Evolutionary conservation across 1,140 invertebrate species (phyloP).

Genomic region (Drosophila mauritiana): DNA sequence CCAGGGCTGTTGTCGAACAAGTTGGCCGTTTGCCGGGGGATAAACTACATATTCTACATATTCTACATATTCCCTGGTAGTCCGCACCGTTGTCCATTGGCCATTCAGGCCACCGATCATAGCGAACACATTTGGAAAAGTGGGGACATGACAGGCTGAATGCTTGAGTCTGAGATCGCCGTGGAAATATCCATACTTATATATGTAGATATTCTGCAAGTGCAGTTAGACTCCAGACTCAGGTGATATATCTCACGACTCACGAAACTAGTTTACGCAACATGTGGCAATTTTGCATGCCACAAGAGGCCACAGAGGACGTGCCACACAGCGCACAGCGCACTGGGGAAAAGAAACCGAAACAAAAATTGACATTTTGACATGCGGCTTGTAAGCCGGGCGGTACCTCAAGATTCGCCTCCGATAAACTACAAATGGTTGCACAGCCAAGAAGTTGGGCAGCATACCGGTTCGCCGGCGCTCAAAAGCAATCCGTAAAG

Average conservation of each 20-base stretch:
- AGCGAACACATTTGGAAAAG: conserved; percentile 19
- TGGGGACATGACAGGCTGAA: conserved; percentile 36
- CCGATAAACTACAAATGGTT: conserved; percentile 79
- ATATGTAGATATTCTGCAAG: conserved; percentile 38
- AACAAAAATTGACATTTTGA: conserved; percentile 82
- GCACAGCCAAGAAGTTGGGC: background rate
- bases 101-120: conserved; percentile 24
- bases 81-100: background rate
- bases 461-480: conserved; percentile 25
- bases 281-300: conserved; percentile 82
- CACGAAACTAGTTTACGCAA: conserved; percentile 80
- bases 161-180: conserved; percentile 29
- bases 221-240: conserved; percentile 40
- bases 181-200: conserved; percentile 13
- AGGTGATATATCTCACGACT: conserved; percentile 77
- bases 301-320: conserved; percentile 45
- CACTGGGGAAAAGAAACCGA: conserved; percentile 21
- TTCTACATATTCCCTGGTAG: conserved; percentile 2
- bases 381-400: conserved; percentile 60
- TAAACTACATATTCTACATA: background rate
- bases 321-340: conserved; percentile 35
- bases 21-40: conserved; percentile 10
- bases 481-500: conserved; percentile 60
- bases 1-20: conserved; percentile 33
- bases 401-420: conserved; percentile 76